Percentiles rank a stretch among this genome's conserved stretches.
Evolutionary conservation across 2,888 invertebrate species (phyloP).

Genomic region (Oegoconia quadripuncta): DNA sequence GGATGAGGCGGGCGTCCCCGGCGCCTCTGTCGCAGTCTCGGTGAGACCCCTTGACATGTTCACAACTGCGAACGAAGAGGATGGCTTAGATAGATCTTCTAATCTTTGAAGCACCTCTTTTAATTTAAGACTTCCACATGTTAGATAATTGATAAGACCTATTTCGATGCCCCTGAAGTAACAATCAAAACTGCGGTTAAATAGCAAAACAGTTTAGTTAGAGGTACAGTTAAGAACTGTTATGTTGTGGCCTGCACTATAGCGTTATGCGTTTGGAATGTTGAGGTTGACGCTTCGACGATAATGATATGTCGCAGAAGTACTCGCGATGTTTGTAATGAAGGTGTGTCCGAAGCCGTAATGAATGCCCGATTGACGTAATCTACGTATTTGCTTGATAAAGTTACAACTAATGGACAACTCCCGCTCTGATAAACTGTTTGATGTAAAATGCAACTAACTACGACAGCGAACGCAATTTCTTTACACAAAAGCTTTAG

Average conservation of each 20-base stretch:
- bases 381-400: slow-evolving; percentile 25
- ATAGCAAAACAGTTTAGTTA: no score
- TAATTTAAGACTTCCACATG: no score
- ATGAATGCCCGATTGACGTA: slow-evolving; percentile 22
- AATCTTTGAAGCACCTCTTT: no score
- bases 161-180: no score
- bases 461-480: slow-evolving; percentile 21
- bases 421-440: not conserved
- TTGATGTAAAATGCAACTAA: not conserved
- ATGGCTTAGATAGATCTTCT: no score
- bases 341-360: slow-evolving; percentile 39
- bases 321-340: slow-evolving; percentile 32
- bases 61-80: no score
- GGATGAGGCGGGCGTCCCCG: slow-evolving; percentile 46
- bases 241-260: slow-evolving; percentile 27
- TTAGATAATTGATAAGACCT: no score
- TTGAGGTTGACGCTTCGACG: slow-evolving; percentile 35
- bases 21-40: slow-evolving; percentile 71
- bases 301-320: slow-evolving; percentile 27
- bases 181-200: no score
- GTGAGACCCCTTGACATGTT: slow-evolving; percentile 56
- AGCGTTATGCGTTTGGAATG: slow-evolving; percentile 54
- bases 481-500: slow-evolving; percentile 36
- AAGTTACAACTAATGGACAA: slow-evolving; percentile 20
- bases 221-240: slow-evolving; percentile 16